Base-by-base conservation (phyloP, 2,113 vertebrate species). In the Salvelinus sp. region DNA sequence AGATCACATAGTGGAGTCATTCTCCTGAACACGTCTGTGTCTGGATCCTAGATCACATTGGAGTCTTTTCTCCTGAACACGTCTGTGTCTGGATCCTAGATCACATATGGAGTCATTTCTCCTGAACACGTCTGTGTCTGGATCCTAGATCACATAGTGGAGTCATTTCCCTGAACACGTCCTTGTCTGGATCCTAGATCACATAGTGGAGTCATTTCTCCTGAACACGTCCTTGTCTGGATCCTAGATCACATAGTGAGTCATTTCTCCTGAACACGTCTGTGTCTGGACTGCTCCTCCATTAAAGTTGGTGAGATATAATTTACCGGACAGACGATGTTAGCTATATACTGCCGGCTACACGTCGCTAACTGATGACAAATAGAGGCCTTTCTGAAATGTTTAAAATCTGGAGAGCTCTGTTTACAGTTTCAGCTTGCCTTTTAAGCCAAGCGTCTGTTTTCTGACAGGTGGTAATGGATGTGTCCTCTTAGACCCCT, bases 201-300 rank as follows among this genome's bases (percentile, higher is more conserved):
- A 6, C 6, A 38, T 38, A 38, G 33, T 38, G 33, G 33, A 38
- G 70, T 14, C 25, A 58, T 57, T 33, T 30, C 14, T 58, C 23
- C 4, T 62, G 16, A 33, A 69, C 22, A 33, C 6, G 2, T 47
- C 67, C 22, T 10, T 69, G 67, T 47, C 44, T 69, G 44, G 67
- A 69, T 44, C 38, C 38, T 2, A 38, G 6, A 38, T 38, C 6
- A 6, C 6, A 38, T 38, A 38, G 33, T 38, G 33, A 38, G 70
- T 14, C 25, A 60, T 57, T 33, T n/a, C 14, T 58, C 23, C 4
- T 62, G 18, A 38, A 69, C 12, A 38, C 2, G 2, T 47, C 67
- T 69, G n/a, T 69, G 67, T 69, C 44, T 69, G 47, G 67, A 69
- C 67, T n/a, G n/a, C 18, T 69, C 67, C 67, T 13, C 16, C 38